Conservation (phyloP, 2,888 invertebrate species). For the Anticlea derivata region DNA sequence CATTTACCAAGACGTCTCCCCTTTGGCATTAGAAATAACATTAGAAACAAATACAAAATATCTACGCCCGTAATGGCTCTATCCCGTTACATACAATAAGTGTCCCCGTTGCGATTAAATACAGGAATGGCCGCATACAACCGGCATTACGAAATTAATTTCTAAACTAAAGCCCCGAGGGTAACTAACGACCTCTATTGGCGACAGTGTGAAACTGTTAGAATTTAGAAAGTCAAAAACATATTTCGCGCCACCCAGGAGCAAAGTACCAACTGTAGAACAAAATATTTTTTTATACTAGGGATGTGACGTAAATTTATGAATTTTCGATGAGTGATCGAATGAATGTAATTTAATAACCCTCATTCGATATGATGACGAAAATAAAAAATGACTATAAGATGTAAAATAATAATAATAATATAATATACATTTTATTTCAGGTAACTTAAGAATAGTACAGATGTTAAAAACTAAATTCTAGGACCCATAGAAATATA, state of each 20-base stretch:
- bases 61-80: conserved; percentile 30
- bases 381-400: no score
- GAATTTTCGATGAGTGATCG: background rate
- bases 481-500: no score
- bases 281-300: background rate
- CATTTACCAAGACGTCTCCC: background rate
- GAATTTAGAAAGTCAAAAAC: background rate
- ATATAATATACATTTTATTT: no score
- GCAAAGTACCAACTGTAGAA: conserved; percentile 13
- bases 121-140: conserved; percentile 41
- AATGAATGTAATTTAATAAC: background rate
- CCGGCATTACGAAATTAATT: conserved; percentile 45
- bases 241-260: conserved; percentile 34
- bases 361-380: no score
- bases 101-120: conserved; percentile 47
- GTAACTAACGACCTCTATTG: conserved; percentile 42
- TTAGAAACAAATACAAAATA: conserved; percentile 18
- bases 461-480: no score
- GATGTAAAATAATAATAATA: no score
- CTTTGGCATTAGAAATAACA: conserved; percentile 7
- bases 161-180: conserved; percentile 37
- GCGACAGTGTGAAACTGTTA: conserved; percentile 25
- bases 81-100: conserved; percentile 46
- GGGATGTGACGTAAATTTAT: background rate
- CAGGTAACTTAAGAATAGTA: no score